Conservation (phyloP, 1,140 invertebrate genomes). For the Cotesia glomerata region DNA sequence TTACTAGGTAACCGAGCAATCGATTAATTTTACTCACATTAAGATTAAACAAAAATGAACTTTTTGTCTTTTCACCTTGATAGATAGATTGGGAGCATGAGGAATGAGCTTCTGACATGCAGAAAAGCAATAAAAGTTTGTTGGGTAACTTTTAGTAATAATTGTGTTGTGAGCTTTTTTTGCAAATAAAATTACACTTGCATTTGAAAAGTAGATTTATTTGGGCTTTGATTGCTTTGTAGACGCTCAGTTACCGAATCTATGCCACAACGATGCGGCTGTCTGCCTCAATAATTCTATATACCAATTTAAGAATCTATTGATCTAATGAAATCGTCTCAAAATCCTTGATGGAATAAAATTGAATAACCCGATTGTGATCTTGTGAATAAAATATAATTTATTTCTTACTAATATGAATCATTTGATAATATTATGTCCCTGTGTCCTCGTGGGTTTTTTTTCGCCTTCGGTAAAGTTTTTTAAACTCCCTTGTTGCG, state of each 20-base stretch:
- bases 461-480: constrained; percentile 14
- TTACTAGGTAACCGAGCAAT: no score
- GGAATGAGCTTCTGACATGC: constrained; percentile 8
- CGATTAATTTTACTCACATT: no score
- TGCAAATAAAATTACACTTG: no score
- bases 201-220: no score
- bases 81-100: background rate
- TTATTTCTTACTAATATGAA: constrained; percentile 7
- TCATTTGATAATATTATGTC: background rate
- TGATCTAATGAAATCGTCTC: no score
- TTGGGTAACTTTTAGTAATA: no score
- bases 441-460: background rate
- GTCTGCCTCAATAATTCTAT: background rate
- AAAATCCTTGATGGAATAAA: no score
- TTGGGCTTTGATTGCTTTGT: no score
- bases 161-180: no score
- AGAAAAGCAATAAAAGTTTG: background rate
- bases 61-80: background rate
- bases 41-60: no score
- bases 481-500: constrained; percentile 14
- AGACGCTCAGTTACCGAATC: constrained; percentile 7
- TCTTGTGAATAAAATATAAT: background rate
- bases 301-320: background rate
- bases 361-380: background rate
- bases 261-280: constrained; percentile 21